A percentile compares a stretch with the other conserved stretches of the same genome.
Evolutionary conservation across 1,140 invertebrate species (phyloP).

Genomic region (Pseudobourletiella spinata): DNA sequence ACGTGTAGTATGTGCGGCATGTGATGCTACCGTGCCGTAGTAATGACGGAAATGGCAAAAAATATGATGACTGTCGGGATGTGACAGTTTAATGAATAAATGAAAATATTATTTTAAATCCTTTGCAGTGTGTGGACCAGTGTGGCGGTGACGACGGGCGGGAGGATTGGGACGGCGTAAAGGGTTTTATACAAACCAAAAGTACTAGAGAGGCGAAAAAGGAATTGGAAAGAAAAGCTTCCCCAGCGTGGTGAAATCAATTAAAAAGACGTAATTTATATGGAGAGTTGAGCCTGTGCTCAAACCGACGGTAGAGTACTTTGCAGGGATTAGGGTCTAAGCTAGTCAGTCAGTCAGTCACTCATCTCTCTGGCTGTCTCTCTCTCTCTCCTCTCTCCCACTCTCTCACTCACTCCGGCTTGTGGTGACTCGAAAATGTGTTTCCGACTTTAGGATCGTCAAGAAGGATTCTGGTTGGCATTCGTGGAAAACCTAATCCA

Average conservation of each 20-base stretch:
- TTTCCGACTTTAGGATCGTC: constrained; percentile 7
- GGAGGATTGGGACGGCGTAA: background rate
- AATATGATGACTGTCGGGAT: no score
- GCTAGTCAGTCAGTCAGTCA: constrained; percentile 9
- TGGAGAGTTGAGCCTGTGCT: background rate
- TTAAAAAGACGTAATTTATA: constrained; percentile 29
- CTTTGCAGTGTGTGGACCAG: background rate
- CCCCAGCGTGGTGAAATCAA: constrained; percentile 16
- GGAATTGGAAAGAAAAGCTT: background rate
- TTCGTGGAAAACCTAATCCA: constrained; percentile 23
- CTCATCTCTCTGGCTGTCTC: background rate
- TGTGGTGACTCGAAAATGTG: background rate
- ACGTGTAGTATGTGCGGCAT: no score
- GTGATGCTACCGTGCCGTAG: no score
- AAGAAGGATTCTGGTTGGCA: constrained; percentile 10
- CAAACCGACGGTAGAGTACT: background rate
- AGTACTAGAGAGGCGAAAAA: background rate
- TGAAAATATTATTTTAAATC: constrained; percentile 12
- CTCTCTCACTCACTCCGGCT: no score
- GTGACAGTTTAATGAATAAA: constrained; percentile 3
- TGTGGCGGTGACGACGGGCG: background rate
- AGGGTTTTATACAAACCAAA: background rate
- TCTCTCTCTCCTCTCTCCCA: constrained; percentile 11
- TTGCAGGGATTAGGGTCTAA: constrained; percentile 6
- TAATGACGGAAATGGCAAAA: background rate